Evolutionary conservation across 2,113 vertebrate species (phyloP), one percentile per base, ranked within the genome.

Genomic region (Oryzias curvinotus): DNA sequence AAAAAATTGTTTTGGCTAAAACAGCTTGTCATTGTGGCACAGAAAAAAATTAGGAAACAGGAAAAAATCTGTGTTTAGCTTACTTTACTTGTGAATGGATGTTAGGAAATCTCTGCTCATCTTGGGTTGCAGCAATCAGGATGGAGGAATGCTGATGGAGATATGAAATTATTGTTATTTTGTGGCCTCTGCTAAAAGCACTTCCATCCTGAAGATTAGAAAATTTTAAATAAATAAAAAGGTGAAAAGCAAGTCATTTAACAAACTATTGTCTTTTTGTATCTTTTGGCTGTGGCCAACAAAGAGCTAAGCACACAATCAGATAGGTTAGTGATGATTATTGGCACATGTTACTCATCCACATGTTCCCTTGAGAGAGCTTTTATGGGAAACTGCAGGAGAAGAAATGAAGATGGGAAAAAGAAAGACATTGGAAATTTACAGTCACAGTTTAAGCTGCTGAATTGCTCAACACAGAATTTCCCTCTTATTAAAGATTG

Each of bases 351-450:
- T 52, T 58, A 13, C 76, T 80, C 52, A 66, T 16, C 69, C 70
- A 78, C 71, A 68, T 17, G 53, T 23, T 82, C 86, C 82, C 76
- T 45, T 54, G 84, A 66, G 84, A 65, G 19, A 4, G 55, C 62
- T 85, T 82, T 78, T 83, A 83, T 85, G 84, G 82, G 83, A 86
- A 88, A 66, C 71, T 72, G 17, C 62, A 71, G 61, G 21, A 70
- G 56, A 73, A 45, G 54, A 73, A 53, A 54, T 45, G 17, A 68
- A 53, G 68, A 49, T 64, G 67, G 36, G 55, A 58, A 50, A 57
- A 26, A 47, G 14, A 25, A 51, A 30, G 14, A 67, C 60, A 68
- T 50, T 16, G 47, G 66, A 66, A 58, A 52, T 59, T 52, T 57
- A 60, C 55, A 62, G 62, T 23, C 21, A 23, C 21, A 23, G 2